Conservation (phyloP, 1,140 invertebrate genomes). For the Hypsibius dujardini region DNA sequence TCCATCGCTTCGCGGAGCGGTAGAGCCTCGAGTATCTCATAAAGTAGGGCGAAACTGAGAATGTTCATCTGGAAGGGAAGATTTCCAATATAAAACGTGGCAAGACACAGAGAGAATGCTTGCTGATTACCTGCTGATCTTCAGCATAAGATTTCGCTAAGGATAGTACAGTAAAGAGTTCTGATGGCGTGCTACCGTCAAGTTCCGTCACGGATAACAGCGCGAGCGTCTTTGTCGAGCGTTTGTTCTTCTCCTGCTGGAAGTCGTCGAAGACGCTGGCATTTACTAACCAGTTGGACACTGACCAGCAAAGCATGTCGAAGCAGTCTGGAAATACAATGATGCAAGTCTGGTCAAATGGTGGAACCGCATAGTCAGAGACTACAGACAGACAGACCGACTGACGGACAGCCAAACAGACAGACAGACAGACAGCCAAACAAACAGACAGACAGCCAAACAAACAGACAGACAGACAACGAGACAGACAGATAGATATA, state of each 20-base stretch:
- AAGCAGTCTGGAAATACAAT: not conserved
- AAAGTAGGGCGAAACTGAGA: not conserved
- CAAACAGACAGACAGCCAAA: too few relatives aligned
- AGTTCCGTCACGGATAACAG: slow-evolving; percentile 8
- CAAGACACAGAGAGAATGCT: too few relatives aligned
- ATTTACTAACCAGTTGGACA: not conserved
- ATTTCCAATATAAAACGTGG: too few relatives aligned
- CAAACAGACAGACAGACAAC: too few relatives aligned
- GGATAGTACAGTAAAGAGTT: not conserved
- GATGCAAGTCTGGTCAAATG: not conserved
- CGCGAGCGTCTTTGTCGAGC: not conserved
- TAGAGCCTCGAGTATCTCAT: not conserved
- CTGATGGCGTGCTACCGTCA: slow-evolving; percentile 1
- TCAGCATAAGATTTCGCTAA: not conserved
- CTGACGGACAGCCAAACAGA: too few relatives aligned
- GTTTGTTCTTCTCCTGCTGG: not conserved
- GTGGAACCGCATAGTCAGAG: not conserved
- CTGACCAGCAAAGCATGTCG: not conserved
- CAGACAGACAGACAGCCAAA: too few relatives aligned
- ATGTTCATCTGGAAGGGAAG: not conserved
- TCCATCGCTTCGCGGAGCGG: not conserved
- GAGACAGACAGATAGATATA: too few relatives aligned
- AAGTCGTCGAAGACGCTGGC: not conserved
- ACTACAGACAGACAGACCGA: too few relatives aligned
- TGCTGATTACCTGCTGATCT: not conserved